A percentile compares a stretch with the other conserved stretches of the same genome.
phyloP scores from a whole-genome alignment of 2,888 invertebrate species.

The Coelinius sp. region DNA sequence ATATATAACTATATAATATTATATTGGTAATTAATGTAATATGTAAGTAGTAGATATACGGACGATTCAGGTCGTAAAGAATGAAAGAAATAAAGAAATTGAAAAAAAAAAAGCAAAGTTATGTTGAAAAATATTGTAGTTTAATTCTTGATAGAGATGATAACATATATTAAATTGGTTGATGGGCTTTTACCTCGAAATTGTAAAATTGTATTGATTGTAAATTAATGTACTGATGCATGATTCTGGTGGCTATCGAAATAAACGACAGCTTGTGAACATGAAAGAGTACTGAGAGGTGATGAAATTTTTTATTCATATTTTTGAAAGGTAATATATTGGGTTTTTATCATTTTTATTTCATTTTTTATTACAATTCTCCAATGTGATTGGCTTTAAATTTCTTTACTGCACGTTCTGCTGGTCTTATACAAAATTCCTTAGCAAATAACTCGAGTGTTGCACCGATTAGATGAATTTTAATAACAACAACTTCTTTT shows the following conservation, averaged over 20 bases:
- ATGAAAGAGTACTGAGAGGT: neutral
- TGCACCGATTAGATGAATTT: conserved; percentile 76
- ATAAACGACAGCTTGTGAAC: conserved; percentile 55
- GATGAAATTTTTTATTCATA: neutral
- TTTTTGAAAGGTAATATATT: conserved; percentile 24
- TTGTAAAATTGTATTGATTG: conserved; percentile 47
- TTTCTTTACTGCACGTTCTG: conserved; percentile 86
- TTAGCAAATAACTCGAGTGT: conserved; percentile 86
- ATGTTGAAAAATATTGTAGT: conserved; percentile 41
- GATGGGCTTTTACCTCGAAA: conserved; percentile 8
- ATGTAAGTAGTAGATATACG: conserved; percentile 61
- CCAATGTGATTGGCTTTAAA: conserved; percentile 79
- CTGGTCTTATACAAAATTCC: conserved; percentile 82
- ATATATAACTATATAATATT: conserved; percentile 55
- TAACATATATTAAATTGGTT: neutral
- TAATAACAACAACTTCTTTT: conserved; percentile 84
- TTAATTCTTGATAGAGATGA: conserved; percentile 14
- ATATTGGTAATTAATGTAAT: conserved; percentile 61
- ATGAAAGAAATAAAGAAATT: conserved; percentile 51
- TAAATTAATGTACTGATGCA: conserved; percentile 53
- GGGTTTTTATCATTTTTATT: conserved; percentile 20
- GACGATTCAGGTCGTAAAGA: conserved; percentile 51
- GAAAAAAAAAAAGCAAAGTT: conserved; percentile 46
- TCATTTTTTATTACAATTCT: conserved; percentile 71
- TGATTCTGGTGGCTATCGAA: conserved; percentile 55